phyloP scores from a whole-genome alignment of 2,797 vertebrate species.

The Petrocephalus schoutedeni region DNA sequence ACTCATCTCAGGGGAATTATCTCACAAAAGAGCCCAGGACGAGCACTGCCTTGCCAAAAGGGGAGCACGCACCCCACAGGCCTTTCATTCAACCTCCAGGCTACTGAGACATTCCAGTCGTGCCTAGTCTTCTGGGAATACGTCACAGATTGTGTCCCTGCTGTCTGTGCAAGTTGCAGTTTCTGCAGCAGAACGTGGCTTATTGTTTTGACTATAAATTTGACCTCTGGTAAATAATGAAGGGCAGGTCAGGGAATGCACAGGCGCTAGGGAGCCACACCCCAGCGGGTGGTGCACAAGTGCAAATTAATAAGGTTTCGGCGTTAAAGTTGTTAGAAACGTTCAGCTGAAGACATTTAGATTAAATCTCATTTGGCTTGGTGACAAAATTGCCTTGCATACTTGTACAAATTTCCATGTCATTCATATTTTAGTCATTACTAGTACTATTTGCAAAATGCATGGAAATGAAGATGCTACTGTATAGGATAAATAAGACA shows the following conservation, averaged over 20 bases:
- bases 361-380: neutral
- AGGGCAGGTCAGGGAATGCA: neutral
- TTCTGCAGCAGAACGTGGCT: neutral
- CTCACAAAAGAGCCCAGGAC: slow-evolving; percentile 24
- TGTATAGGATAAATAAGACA: neutral
- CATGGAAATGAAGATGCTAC: neutral
- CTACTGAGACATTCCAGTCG: slow-evolving; percentile 1
- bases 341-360: neutral
- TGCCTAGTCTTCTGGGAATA: neutral
- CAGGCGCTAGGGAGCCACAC: neutral
- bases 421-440: neutral
- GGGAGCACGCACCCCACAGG: neutral
- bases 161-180: neutral
- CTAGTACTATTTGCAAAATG: neutral
- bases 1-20: slow-evolving; percentile 31
- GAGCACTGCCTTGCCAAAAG: neutral
- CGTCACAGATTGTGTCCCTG: neutral
- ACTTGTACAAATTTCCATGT: neutral
- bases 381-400: neutral
- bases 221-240: neutral
- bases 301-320: neutral
- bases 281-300: neutral
- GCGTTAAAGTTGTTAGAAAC: neutral
- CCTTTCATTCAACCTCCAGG: neutral
- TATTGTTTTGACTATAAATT: neutral